phyloP scores from a whole-genome alignment of 2,797 vertebrate species.

The Fratercula arctica region DNA sequence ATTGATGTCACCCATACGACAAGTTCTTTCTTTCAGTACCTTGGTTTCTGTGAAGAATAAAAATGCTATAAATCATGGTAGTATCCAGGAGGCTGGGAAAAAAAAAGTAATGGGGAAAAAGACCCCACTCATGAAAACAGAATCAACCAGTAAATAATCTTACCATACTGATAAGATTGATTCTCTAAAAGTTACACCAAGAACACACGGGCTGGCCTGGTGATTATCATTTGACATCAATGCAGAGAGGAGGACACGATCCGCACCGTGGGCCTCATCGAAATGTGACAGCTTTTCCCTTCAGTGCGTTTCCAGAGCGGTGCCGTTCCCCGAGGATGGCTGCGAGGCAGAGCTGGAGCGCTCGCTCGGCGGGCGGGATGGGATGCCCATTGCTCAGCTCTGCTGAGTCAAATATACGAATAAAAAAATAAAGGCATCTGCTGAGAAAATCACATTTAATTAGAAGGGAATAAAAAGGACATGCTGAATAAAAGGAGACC shows the following conservation, averaged over 20 bases:
- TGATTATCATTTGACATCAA: neutral
- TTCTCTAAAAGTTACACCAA: neutral
- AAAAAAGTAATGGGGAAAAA: neutral
- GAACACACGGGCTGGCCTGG: neutral
- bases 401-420: constrained; percentile 7
- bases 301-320: neutral
- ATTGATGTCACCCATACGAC: neutral
- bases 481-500: neutral
- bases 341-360: rapidly evolving
- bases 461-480: constrained; percentile 36
- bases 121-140: neutral
- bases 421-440: neutral
- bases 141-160: neutral
- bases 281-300: neutral
- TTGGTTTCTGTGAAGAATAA: neutral
- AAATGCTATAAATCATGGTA: neutral
- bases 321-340: neutral
- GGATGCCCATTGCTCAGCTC: neutral
- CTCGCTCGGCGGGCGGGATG: rapidly evolving
- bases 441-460: constrained; percentile 48
- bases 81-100: neutral
- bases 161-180: neutral
- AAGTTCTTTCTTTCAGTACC: neutral
- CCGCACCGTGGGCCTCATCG: neutral
- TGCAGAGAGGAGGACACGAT: neutral